These are phyloP conservation scores for Latrodectus hesperus DNA, from an alignment of 2,888 invertebrate species.

Conservation along the genomic window DNA sequence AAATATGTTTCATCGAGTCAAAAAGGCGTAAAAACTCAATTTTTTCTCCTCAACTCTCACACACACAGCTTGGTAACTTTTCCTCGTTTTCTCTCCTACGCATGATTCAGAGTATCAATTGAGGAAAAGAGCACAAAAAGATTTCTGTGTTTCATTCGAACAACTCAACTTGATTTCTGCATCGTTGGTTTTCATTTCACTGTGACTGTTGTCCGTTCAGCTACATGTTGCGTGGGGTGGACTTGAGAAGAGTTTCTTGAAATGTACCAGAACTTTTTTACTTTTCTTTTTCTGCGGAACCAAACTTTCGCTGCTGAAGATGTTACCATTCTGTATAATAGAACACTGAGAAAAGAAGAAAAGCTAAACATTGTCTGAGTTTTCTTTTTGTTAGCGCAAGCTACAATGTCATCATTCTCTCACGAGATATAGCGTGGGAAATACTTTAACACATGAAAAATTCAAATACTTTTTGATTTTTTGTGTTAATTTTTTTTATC, in stretches of 20 bases:
- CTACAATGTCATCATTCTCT: slow-evolving; percentile 11
- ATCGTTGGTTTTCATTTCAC: background rate
- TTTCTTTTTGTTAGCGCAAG: background rate
- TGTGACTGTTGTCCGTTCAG: background rate
- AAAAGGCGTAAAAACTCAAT: slow-evolving; percentile 25
- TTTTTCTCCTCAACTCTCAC: background rate
- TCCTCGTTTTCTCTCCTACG: background rate
- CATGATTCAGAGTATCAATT: background rate
- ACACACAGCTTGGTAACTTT: background rate
- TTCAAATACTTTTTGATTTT: no score
- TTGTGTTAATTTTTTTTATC: no score
- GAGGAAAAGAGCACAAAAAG: background rate
- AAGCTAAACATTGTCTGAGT: background rate
- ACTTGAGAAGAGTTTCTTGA: slow-evolving; percentile 14
- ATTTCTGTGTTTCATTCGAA: background rate
- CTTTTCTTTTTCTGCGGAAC: no score
- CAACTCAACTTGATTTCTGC: background rate
- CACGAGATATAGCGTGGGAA: background rate
- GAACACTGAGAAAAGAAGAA: no score
- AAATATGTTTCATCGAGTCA: slow-evolving; percentile 21
- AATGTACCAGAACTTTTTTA: background rate
- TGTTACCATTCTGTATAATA: no score
- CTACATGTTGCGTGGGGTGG: background rate
- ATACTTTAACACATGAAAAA: no score
- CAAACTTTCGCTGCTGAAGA: no score